Evolutionary conservation across 1,140 invertebrate species (phyloP).

Genomic region (Drosophila arawakana): DNA sequence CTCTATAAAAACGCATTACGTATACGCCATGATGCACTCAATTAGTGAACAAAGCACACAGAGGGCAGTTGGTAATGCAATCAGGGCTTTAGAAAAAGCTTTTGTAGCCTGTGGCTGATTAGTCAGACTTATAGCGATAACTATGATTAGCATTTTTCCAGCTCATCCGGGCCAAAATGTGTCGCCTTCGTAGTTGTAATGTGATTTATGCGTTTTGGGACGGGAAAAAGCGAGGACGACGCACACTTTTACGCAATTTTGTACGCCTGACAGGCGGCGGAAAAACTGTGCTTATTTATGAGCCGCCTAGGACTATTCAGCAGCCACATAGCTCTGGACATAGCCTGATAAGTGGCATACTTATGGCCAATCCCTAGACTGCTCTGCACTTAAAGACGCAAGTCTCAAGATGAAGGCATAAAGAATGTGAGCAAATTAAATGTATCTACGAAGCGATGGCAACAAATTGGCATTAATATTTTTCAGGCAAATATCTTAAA

Average conservation of each 20-base stretch:
- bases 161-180: slow-evolving; percentile 2
- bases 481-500: not conserved
- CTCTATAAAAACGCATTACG: slow-evolving; percentile 5
- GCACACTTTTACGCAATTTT: slow-evolving; percentile 50
- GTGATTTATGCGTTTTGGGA: slow-evolving; percentile 52
- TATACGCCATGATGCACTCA: slow-evolving; percentile 32
- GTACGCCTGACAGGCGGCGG: slow-evolving; percentile 46
- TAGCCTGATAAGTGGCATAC: slow-evolving; percentile 45
- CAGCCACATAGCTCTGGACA: slow-evolving; percentile 4
- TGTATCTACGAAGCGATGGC: not conserved
- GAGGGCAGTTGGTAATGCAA: slow-evolving; percentile 2
- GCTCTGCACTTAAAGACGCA: slow-evolving; percentile 30
- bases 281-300: slow-evolving; percentile 47
- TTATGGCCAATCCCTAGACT: slow-evolving; percentile 19
- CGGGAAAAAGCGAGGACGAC: not conserved
- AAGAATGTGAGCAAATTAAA: too few relatives aligned
- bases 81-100: slow-evolving; percentile 6
- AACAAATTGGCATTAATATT: slow-evolving; percentile 27
- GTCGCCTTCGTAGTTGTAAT: slow-evolving; percentile 7
- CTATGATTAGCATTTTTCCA: slow-evolving; percentile 39
- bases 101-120: slow-evolving; percentile 17
- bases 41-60: slow-evolving; percentile 20
- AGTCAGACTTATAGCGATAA: slow-evolving; percentile 31
- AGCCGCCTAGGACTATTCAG: slow-evolving; percentile 33
- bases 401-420: not conserved